phyloP scores from a whole-genome alignment of 2,797 vertebrate genomes.

The Poeciliopsis gracilis region DNA sequence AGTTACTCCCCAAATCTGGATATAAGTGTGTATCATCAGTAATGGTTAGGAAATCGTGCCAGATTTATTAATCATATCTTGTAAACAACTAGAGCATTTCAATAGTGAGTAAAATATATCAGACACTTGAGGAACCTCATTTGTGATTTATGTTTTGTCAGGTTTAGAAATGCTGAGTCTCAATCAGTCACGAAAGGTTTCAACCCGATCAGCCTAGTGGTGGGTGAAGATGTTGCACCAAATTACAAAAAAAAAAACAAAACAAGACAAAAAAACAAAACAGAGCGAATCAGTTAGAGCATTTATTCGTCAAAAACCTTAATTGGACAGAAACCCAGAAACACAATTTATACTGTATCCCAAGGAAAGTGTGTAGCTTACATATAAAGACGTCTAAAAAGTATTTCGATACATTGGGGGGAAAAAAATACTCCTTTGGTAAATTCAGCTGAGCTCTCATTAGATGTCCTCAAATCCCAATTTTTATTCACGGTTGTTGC shows the following conservation, averaged over 20 bases:
- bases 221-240: not conserved
- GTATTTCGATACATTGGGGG: not conserved
- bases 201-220: not conserved
- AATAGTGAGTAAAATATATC: not conserved
- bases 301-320: not conserved
- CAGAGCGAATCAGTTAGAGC: not conserved
- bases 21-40: not conserved
- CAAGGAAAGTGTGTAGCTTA: not conserved
- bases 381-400: not conserved
- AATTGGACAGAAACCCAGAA: not conserved
- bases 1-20: no score
- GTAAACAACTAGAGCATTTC: not conserved
- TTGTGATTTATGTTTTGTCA: not conserved
- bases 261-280: not conserved
- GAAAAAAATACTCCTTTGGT: not conserved
- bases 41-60: not conserved
- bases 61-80: no score
- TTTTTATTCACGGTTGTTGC: slow-evolving; percentile 52
- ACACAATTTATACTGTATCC: not conserved
- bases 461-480: slow-evolving; percentile 44
- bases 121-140: not conserved
- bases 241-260: not conserved
- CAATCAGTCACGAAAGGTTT: not conserved
- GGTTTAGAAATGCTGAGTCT: not conserved
- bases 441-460: slow-evolving; percentile 38